Evolutionary conservation across 2,888 invertebrate species (phyloP).

Genomic region (Achlya flavicornis): DNA sequence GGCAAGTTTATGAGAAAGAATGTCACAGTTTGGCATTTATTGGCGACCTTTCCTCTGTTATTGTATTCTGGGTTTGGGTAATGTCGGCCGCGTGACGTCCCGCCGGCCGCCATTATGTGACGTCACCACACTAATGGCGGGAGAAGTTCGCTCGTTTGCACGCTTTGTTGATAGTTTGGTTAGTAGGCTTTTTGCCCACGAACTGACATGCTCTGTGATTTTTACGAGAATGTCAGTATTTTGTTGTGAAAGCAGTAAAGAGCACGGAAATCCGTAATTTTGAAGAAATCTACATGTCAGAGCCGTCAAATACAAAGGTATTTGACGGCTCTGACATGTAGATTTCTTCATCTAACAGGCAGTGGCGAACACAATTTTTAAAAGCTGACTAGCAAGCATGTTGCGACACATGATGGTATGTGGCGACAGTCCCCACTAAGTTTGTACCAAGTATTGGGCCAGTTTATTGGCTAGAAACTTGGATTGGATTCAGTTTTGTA

Average conservation of each 20-base stretch:
- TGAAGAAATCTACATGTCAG: too few relatives aligned
- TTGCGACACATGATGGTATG: too few relatives aligned
- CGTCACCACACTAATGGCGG: constrained; percentile 30
- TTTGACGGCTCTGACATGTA: too few relatives aligned
- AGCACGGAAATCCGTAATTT: too few relatives aligned
- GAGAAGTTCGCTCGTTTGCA: constrained; percentile 11
- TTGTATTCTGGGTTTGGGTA: constrained; percentile 18
- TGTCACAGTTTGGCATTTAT: constrained; percentile 33
- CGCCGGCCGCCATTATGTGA: constrained; percentile 29
- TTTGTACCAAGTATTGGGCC: too few relatives aligned
- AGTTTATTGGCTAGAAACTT: too few relatives aligned
- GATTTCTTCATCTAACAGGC: too few relatives aligned
- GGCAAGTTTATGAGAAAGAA: constrained; percentile 14
- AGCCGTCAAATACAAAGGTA: too few relatives aligned
- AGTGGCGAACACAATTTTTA: too few relatives aligned
- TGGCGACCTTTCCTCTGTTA: constrained; percentile 16
- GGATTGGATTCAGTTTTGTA: too few relatives aligned
- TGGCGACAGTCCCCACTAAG: too few relatives aligned
- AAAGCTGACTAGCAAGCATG: too few relatives aligned
- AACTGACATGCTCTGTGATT: background rate
- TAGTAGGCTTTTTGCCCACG: background rate
- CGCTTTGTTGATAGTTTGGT: background rate
- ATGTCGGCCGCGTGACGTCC: constrained; percentile 17
- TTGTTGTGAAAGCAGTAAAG: background rate
- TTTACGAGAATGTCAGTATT: background rate